Evolutionary conservation across 2,797 vertebrate genomes (phyloP).

Genomic region (Mus minutoides): DNA sequence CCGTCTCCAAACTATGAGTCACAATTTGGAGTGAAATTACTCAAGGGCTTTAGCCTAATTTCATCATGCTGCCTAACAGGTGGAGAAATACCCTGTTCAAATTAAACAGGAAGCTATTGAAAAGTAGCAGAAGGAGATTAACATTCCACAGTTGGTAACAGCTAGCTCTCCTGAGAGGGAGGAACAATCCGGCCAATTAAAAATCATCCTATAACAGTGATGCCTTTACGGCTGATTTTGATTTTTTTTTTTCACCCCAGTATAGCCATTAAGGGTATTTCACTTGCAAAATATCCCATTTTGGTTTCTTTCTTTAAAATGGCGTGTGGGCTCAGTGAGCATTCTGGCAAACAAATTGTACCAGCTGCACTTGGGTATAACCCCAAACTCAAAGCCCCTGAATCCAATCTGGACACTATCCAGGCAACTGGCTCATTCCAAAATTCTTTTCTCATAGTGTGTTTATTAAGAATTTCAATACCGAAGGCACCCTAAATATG

Average conservation of each 20-base stretch:
- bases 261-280: constrained; percentile 8
- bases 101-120: constrained; percentile 54
- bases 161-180: neutral
- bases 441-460: constrained; percentile 19
- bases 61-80: constrained; percentile 25
- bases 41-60: constrained; percentile 7
- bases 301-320: constrained; percentile 57
- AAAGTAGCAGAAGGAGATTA: constrained; percentile 62
- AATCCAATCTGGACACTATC: neutral
- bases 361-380: neutral
- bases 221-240: neutral
- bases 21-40: neutral
- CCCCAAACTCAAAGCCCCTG: neutral
- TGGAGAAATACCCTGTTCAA: constrained; percentile 49
- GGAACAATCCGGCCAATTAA: constrained; percentile 9
- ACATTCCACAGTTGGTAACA: constrained; percentile 48
- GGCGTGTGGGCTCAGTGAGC: constrained; percentile 1
- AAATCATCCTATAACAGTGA: constrained; percentile 27
- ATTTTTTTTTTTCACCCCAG: constrained; percentile 27
- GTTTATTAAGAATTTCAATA: constrained; percentile 59
- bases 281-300: constrained; percentile 46
- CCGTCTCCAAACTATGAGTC: neutral
- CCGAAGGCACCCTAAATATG: neutral
- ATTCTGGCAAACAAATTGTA: constrained; percentile 42
- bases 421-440: constrained; percentile 11